Conservation (phyloP, 2,888 invertebrate species). For the Drosophila fungiperda region DNA sequence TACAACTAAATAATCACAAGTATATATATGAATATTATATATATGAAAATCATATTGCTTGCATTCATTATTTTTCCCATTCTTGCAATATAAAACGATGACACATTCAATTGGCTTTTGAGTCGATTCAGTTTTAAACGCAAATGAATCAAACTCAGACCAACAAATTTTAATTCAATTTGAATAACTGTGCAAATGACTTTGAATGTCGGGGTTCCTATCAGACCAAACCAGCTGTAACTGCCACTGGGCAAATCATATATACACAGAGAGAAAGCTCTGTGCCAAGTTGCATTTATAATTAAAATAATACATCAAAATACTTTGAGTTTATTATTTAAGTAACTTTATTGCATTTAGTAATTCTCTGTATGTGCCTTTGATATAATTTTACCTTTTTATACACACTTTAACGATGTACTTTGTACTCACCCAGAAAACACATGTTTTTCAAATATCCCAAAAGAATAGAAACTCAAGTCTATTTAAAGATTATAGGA, state of each 20-base stretch:
- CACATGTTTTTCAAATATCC: neutral
- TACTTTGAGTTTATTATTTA: neutral
- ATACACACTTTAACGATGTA: neutral
- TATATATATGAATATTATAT: neutral
- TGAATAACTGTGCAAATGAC: constrained; percentile 55
- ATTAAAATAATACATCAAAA: neutral
- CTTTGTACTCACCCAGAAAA: neutral
- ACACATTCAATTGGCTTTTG: constrained; percentile 46
- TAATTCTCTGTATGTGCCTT: neutral
- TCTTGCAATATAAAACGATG: constrained; percentile 15
- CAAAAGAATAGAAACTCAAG: neutral
- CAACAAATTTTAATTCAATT: constrained; percentile 69
- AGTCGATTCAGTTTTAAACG: constrained; percentile 43
- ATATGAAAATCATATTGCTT: neutral
- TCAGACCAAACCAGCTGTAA: constrained; percentile 39
- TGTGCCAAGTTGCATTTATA: neutral
- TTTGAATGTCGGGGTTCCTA: constrained; percentile 44
- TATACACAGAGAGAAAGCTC: neutral
- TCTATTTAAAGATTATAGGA: constrained; percentile 15
- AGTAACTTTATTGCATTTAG: neutral
- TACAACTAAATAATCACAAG: constrained; percentile 11
- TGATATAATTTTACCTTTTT: neutral
- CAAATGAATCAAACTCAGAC: constrained; percentile 54
- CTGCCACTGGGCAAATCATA: constrained; percentile 12
- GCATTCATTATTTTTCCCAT: neutral